Base-by-base conservation (phyloP, 2,113 vertebrate genomes). In the Phaethornis superciliosus region DNA sequence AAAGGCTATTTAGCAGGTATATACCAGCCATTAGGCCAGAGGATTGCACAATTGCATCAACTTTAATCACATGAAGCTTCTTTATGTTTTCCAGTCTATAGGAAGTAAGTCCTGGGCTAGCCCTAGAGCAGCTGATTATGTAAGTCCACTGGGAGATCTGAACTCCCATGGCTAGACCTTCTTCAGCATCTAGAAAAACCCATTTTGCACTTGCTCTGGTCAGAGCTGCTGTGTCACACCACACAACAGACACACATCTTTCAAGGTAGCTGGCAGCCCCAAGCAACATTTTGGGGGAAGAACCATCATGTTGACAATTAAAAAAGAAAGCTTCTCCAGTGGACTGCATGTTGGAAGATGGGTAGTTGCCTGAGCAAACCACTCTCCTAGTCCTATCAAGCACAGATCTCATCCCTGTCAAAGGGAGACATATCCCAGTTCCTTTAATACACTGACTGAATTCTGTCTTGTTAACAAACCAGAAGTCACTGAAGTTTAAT, bases 31-130 rank as follows among this genome's bases (percentile, higher is more conserved):
- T 42, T 68, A 86, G 65, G 77, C 76, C 77, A 62, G 22, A 88
- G 16, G 89, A 78, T 60, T 86, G 59, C 89, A 89, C 49, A 92
- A 81, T 0, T 69, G 14, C 69, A 81, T 42, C 58, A 54, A 65
- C 40, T 79, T 71, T 7, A 82, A 82, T 88, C 95, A 96, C 44
- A 56, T 88, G 93, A 94, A 91, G 51, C 40, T 76, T 84, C 51
- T 77, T 83, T 85, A 81, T 4, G 12, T 72, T 37, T 56, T 75
- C 49, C 72, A 63, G 70, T 67, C 60, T 78, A 92, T n/a, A 86
- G 69, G 82, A 94, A 93, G 94, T 68, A 93, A 96, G 85, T 88
- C 72, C 44, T 75, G 77, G 46, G 68, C 51, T 37, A 90, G 56
- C 24, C 78, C 49, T 76, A 81, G 23, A 78, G 56, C 52, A 75